A percentile compares a stretch with the other conserved stretches of the same genome.
These are phyloP conservation scores for Oenanthe oenanthe DNA, from an alignment of 2,113 vertebrate species.

Conservation along the genomic window DNA sequence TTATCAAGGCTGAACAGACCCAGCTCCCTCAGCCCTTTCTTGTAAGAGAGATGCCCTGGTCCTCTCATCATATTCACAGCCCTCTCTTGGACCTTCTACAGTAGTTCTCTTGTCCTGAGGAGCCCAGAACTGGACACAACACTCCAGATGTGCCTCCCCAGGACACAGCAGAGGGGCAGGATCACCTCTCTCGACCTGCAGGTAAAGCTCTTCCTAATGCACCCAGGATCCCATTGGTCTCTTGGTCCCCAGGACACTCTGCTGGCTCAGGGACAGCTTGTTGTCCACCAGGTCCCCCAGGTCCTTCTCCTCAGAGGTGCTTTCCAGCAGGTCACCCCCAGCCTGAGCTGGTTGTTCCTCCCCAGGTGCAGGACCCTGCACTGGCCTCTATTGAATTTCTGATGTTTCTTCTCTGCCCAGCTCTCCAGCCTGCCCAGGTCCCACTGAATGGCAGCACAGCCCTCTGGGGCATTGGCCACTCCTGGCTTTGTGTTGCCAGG, in stretches of 20 bases:
- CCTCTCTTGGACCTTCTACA: neutral
- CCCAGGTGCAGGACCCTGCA: neutral
- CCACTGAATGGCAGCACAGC: neutral
- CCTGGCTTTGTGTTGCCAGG: too few relatives aligned
- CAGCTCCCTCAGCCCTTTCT: neutral
- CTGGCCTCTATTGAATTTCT: neutral
- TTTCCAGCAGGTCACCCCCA: neutral
- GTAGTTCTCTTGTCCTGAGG: neutral
- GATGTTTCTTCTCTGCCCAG: neutral
- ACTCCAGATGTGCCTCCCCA: neutral
- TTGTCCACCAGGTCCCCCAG: neutral
- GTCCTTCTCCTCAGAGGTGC: neutral
- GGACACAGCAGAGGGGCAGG: neutral
- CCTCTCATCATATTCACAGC: neutral
- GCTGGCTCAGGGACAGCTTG: neutral
- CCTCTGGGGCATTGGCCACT: neutral
- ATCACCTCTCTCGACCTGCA: fast-evolving
- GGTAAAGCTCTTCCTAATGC: neutral
- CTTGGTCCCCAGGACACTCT: neutral
- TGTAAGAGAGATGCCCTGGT: fast-evolving
- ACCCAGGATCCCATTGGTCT: neutral
- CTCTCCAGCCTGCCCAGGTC: neutral
- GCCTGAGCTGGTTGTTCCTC: neutral
- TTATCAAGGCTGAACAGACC: neutral
- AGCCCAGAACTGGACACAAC: neutral